Evolutionary conservation across 23 tunicate species (phyloP), one percentile per base, ranked within the genome.

Genomic region (Trididemnum miniatum): DNA sequence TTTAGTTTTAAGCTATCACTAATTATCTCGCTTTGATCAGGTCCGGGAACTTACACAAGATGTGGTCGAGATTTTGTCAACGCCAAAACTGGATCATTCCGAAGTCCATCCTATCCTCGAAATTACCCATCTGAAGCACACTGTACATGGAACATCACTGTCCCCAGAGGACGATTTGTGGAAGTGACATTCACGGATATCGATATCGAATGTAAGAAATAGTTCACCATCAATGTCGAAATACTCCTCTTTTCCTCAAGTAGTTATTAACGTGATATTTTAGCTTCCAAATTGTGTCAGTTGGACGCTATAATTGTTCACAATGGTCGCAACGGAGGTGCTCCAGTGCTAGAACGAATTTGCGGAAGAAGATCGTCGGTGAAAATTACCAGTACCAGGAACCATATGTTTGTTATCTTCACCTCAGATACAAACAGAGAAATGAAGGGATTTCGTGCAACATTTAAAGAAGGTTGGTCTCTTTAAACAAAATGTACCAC

Each of bases 71-170:
- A 96, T 79, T 96, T 86, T 34, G 25, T 71, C 63, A 74, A 72
- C 39, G 86, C 50, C 59, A 37, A 52, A 35, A 74, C 65, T 27
- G 96, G 92, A 33, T 71, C 84, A 20, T 96, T 96, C 62, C 74
- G 73, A 51, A 84, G 90, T 38, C 96, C 96, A 1, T 37, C 50
- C 7, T 87, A 79, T 76, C 99, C 99, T 9, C 34, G 33, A 60
- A 22, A 79, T 31, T 96, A 96, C 60, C 98, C 94, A 20, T 0
- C 32, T 18, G 91, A 89, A 65, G 82, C 96, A 15, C 99, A 96
- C 84, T 96, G 99, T 76, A 91, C 88, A 0, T 96, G 99, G 99
- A 88, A 80, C 72, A 80, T 96, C 7, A 91, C 96, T 30, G 99
- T 77, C 7, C 57, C 34, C 52, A 65, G 65, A 65, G 89, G 89